phyloP scores from a whole-genome alignment of 2,797 vertebrate genomes.

The Chromis chromis region DNA sequence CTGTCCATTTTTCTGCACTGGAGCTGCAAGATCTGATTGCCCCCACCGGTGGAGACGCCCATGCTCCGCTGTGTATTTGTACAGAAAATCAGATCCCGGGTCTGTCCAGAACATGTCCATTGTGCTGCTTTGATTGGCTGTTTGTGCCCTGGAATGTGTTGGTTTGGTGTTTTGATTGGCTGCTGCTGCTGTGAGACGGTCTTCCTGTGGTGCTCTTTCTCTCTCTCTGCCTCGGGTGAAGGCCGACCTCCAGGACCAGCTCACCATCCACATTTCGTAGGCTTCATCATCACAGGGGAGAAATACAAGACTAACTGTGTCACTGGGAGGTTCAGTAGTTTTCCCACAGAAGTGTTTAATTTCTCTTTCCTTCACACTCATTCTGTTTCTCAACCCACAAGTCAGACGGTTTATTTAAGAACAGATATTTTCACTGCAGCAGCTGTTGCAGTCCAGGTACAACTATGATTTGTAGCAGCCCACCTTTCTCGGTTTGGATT shows the following conservation, averaged over 20 bases:
- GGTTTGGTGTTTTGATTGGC: constrained; percentile 73
- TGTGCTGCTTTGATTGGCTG: constrained; percentile 72
- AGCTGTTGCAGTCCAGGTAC: no score
- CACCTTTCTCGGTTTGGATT: no score
- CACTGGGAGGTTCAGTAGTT: constrained; percentile 22
- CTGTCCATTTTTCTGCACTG: constrained; percentile 52
- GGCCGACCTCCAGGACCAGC: constrained; percentile 59
- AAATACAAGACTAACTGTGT: constrained; percentile 48
- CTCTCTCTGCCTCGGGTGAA: constrained; percentile 46
- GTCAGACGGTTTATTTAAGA: not conserved
- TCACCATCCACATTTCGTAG: constrained; percentile 42
- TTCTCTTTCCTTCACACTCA: constrained; percentile 10
- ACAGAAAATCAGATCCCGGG: constrained; percentile 53
- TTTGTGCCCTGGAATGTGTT: constrained; percentile 65
- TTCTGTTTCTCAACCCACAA: constrained; percentile 15
- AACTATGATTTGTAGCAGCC: no score
- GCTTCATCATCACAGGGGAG: constrained; percentile 45
- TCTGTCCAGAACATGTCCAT: constrained; percentile 52
- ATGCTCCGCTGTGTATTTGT: constrained; percentile 68
- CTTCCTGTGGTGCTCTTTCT: constrained; percentile 42
- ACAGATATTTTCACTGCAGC: not conserved
- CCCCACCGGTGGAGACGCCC: constrained; percentile 51
- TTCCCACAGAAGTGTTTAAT: constrained; percentile 52
- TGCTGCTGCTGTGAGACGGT: constrained; percentile 49
- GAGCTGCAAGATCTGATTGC: constrained; percentile 50